Percentiles rank a stretch among this genome's conserved stretches.
Conservation (phyloP, 2,888 invertebrate genomes). For the Drosophila leonis region DNA sequence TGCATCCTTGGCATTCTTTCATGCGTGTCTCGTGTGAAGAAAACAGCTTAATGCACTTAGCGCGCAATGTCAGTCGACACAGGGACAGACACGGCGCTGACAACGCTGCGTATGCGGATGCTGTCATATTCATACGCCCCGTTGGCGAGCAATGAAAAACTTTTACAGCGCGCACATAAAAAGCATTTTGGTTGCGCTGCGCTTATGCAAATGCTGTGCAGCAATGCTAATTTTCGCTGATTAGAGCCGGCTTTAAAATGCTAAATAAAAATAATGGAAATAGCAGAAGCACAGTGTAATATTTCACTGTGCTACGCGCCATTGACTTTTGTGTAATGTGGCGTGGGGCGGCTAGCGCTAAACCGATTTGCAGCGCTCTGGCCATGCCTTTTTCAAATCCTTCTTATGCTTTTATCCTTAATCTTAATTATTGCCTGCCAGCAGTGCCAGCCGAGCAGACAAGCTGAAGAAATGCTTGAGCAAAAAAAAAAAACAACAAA, state of each 20-base stretch:
- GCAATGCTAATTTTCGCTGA: constrained; percentile 73
- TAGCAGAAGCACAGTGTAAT: constrained; percentile 37
- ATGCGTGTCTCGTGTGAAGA: constrained; percentile 67
- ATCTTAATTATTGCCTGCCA: constrained; percentile 84
- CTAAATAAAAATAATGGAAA: constrained; percentile 19
- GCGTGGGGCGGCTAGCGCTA: constrained; percentile 52
- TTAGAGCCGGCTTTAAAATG: constrained; percentile 46
- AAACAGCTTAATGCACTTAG: constrained; percentile 85
- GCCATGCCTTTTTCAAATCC: constrained; percentile 72
- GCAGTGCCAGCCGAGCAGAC: constrained; percentile 48
- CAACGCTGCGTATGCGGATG: constrained; percentile 50
- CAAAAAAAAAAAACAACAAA: constrained; percentile 30
- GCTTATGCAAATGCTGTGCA: constrained; percentile 68
- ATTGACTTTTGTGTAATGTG: constrained; percentile 69
- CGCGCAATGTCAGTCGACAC: constrained; percentile 61
- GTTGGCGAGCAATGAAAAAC: constrained; percentile 47
- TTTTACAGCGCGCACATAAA: constrained; percentile 45
- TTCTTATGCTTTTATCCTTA: constrained; percentile 84
- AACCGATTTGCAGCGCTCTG: constrained; percentile 67
- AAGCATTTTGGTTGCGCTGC: constrained; percentile 30
- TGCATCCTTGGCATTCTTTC: constrained; percentile 45
- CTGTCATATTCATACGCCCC: constrained; percentile 65
- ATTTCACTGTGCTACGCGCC: constrained; percentile 78
- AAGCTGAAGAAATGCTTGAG: constrained; percentile 41
- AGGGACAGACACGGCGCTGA: constrained; percentile 19